Conservation (phyloP, 2,797 vertebrate species). For the Artibeus lituratus region DNA sequence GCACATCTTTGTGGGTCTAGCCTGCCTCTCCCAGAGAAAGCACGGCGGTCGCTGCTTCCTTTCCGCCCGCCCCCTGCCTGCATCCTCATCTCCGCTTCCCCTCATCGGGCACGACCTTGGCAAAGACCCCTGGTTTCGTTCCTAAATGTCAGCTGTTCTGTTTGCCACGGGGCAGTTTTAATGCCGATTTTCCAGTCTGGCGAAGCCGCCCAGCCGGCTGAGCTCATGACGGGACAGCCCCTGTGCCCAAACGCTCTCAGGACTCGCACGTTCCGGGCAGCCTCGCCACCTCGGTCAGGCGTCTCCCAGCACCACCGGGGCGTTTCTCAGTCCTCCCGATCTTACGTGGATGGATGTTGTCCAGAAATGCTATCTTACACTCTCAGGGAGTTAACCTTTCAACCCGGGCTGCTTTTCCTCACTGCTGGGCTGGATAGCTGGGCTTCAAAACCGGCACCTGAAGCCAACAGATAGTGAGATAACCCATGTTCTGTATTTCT, state of each 20-base stretch:
- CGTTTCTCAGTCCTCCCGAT: neutral
- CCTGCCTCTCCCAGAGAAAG: neutral
- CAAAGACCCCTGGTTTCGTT: neutral
- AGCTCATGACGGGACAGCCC: neutral
- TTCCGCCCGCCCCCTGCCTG: rapidly evolving
- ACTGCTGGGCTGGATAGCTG: neutral
- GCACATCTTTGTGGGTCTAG: neutral
- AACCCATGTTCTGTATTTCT: neutral
- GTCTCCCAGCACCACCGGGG: neutral
- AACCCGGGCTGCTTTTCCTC: neutral
- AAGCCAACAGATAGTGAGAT: neutral
- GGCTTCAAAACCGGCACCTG: slow-evolving; percentile 5
- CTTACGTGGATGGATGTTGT: neutral
- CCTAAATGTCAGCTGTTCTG: rapidly evolving
- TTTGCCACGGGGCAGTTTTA: neutral
- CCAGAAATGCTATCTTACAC: neutral
- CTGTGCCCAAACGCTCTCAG: neutral
- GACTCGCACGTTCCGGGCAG: neutral
- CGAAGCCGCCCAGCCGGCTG: neutral
- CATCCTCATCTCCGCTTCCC: neutral
- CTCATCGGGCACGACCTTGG: neutral
- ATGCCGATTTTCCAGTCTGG: rapidly evolving
- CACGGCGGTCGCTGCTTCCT: rapidly evolving
- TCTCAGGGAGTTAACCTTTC: neutral
- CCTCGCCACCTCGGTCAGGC: neutral